These are phyloP conservation scores for Tridacna gigas DNA, from an alignment of 2,888 invertebrate species.

Conservation along the genomic window DNA sequence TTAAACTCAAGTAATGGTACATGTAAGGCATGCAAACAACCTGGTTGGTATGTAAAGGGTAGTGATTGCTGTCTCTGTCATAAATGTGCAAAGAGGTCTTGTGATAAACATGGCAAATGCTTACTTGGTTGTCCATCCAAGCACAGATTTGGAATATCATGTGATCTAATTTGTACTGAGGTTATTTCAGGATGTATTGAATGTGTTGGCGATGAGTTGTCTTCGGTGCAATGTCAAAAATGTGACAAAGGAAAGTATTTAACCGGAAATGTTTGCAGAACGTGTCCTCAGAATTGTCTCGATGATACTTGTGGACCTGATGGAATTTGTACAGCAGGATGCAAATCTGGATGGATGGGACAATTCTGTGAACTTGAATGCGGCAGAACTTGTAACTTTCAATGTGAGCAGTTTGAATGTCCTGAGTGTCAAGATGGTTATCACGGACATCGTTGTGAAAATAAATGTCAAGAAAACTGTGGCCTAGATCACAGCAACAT, in stretches of 20 bases:
- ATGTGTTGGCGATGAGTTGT: neutral
- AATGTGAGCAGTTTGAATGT: neutral
- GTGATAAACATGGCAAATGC: slow-evolving; percentile 1
- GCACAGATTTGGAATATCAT: neutral
- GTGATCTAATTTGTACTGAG: neutral
- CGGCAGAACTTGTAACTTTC: neutral
- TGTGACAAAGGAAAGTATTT: neutral
- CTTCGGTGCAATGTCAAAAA: slow-evolving; percentile 1
- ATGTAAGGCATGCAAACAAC: slow-evolving; percentile 1
- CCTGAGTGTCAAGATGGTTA: neutral
- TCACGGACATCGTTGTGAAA: neutral
- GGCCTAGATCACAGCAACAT: neutral
- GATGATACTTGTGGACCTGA: neutral
- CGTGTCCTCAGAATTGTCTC: neutral
- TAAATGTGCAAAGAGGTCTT: neutral
- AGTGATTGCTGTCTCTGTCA: neutral
- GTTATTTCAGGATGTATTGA: slow-evolving; percentile 3
- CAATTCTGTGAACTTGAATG: slow-evolving; percentile 1
- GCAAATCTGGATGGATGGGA: slow-evolving; percentile 7
- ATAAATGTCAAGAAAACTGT: neutral
- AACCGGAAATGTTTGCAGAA: neutral
- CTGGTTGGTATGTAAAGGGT: slow-evolving; percentile 4
- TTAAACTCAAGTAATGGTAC: neutral
- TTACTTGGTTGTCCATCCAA: neutral
- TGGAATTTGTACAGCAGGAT: slow-evolving; percentile 2